Evolutionary conservation across 2,888 invertebrate genomes (phyloP).

Genomic region (Epinotia demarniana): DNA sequence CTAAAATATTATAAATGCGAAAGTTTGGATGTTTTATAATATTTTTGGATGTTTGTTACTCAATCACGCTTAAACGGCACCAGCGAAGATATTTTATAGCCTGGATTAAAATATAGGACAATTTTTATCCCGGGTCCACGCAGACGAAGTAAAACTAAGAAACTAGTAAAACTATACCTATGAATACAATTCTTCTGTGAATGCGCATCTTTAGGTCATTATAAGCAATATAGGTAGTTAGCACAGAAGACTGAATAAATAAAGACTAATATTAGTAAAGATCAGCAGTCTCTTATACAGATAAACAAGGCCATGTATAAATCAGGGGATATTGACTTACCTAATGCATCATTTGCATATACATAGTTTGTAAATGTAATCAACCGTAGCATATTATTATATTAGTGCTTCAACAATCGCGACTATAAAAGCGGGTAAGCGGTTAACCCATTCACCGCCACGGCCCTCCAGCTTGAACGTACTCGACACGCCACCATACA

Average conservation of each 20-base stretch:
- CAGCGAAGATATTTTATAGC: no score
- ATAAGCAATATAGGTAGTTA: constrained; percentile 16
- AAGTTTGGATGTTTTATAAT: no score
- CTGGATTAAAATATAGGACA: no score
- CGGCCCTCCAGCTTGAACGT: no score
- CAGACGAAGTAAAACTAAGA: no score
- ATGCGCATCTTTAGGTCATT: constrained; percentile 28
- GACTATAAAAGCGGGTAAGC: constrained; percentile 25
- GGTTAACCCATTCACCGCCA: no score
- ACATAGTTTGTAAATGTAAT: constrained; percentile 11
- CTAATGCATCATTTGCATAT: not conserved
- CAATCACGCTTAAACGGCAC: no score
- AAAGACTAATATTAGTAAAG: constrained; percentile 65
- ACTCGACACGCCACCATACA: no score
- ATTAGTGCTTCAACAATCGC: not conserved
- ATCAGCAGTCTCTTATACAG: constrained; percentile 39
- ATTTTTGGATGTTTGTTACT: no score
- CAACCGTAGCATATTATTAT: not conserved
- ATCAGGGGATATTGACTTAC: constrained; percentile 8
- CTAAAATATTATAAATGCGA: no score
- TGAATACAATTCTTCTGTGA: not conserved
- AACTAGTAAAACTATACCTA: not conserved
- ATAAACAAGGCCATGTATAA: constrained; percentile 51
- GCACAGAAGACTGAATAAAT: constrained; percentile 54
- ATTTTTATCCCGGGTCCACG: no score